Evolutionary conservation across 2,113 vertebrate genomes (phyloP), one percentile per base, ranked within the genome.

Genomic region (Scatophagus argus): DNA sequence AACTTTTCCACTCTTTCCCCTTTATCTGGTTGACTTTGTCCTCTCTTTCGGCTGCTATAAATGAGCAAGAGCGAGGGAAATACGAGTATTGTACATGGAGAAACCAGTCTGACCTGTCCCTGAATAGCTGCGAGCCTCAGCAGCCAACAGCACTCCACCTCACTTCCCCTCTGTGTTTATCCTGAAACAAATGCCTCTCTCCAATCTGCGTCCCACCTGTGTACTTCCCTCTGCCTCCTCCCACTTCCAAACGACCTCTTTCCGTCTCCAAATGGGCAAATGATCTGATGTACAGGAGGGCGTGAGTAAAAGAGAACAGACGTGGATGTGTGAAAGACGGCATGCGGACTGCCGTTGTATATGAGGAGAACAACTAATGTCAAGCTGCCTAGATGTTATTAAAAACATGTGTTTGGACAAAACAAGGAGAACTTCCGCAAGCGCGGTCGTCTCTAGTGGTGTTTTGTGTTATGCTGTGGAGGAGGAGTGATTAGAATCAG

Each of bases 101-200:
- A 84, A 93, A 93, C 93, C 82, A 72, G 93, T 92, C 66, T 46
- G 61, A 91, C 93, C 90, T 76, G 93, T 91, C 87, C 49, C 41
- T 68, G 71, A 72, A 77, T 47, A 67, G 68, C 38, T 12, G 46
- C 25, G 61, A 62, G 64, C 34, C 11, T 1, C 0, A 3, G 8
- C 29, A 8, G 54, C 29, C 44, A 36, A 38, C 23, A 23, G 70
- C 2, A 47, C 70, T 63, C 76, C 86, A 78, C 90, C 77, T 65
- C 47, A 32, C 56, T 69, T 67, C 65, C 58, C 43, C 62, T 41
- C 56, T 38, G 41, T 65, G 39, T 84, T 79, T 74, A 52, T 64
- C 58, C 75, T n/a, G 31, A 31, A 82, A 68, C 66, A 52, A 44
- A 32, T 43, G 59, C 32, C 55, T 70, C 43, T 74, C 55, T 69